Conservation (phyloP, 2,888 invertebrate species). For the Cenopis cana region DNA sequence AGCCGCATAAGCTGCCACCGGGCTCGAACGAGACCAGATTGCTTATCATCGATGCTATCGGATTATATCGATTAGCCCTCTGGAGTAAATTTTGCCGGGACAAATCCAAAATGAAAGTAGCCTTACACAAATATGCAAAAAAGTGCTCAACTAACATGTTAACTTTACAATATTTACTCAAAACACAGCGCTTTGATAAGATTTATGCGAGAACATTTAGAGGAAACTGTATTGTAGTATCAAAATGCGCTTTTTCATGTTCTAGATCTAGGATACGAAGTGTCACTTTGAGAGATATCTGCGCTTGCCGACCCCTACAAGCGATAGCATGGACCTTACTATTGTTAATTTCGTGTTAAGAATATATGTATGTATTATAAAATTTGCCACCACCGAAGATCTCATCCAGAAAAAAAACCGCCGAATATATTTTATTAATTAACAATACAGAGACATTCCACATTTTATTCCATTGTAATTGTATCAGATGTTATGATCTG, state of each 20-base stretch:
- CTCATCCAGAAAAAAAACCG: no score
- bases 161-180: slow-evolving; percentile 21
- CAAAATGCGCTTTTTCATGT: no score
- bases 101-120: slow-evolving; percentile 17
- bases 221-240: neutral
- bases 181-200: slow-evolving; percentile 12
- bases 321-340: no score
- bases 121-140: slow-evolving; percentile 16
- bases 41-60: slow-evolving; percentile 38
- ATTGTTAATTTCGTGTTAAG: no score
- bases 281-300: no score
- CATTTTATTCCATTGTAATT: slow-evolving; percentile 47
- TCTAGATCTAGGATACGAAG: no score
- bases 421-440: no score
- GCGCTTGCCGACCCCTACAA: no score
- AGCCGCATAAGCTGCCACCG: slow-evolving; percentile 49
- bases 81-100: slow-evolving; percentile 3
- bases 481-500: slow-evolving; percentile 59
- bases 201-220: slow-evolving; percentile 1
- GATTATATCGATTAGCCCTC: slow-evolving; percentile 36
- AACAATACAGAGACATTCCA: neutral
- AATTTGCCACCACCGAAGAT: no score
- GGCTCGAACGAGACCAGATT: slow-evolving; percentile 32
- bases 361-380: no score
- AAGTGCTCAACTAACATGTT: slow-evolving; percentile 4